Evolutionary conservation across 2,113 vertebrate genomes (phyloP), one percentile per base, ranked within the genome.

Genomic region (Gymnogyps californianus): DNA sequence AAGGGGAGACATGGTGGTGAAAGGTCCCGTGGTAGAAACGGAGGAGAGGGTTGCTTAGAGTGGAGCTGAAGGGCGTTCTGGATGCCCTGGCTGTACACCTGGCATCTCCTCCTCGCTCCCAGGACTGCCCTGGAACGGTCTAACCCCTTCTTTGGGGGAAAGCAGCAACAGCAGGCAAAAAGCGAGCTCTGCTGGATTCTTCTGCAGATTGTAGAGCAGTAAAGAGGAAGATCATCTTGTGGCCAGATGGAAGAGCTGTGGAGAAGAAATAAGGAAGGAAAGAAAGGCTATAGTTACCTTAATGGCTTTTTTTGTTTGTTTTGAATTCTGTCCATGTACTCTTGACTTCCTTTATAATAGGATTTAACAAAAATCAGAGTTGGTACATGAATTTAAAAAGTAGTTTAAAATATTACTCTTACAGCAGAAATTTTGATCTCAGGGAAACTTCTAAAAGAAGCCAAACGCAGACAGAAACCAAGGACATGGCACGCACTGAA

Each of bases 1-100:
- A 2, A 10, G 38, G n/a, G 40, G 52, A 67, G 16, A 5, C 2
- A 9, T 0, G 12, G 2, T 38, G 34, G 5, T 21, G 66, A 25
- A 11, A 8, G 64, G 13, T 26, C 18, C 0, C 20, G 6, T 47
- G 38, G 25, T 36, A 29, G 44, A 34, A 46, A 11, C 1, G 2
- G 13, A 40, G 21, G 40, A 46, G 71, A 25, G 38, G 36, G 3
- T 7, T 32, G 42, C 26, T 21, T 12, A 3, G 40, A 15, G 46
- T 4, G 15, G 62, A 59, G 40, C 55, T 34, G 36, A n/a, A 34
- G 44, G 31, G 25, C 1, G 0, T 28, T 34, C 40, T 17, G 42
- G 14, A 17, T 65, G 14, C 90, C 38, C 51, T 46, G 47, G 9
- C 29, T 74, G 76, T 22, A 9, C 15, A 5, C 25, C 44, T 6